Base-by-base conservation (phyloP, 2,113 vertebrate genomes). In the Pithys albifrons region DNA sequence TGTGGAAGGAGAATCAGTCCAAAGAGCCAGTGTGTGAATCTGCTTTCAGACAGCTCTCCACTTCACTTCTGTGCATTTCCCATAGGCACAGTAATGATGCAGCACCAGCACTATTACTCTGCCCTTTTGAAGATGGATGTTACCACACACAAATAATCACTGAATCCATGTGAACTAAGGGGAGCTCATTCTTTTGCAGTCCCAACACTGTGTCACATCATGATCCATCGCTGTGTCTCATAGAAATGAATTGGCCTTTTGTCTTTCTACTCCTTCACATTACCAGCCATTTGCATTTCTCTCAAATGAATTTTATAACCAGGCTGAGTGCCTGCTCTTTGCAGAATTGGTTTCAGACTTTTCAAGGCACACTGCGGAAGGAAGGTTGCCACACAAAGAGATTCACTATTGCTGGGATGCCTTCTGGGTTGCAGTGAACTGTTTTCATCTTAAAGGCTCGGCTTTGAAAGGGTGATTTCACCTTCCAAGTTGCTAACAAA, bases 71-170 rank as follows among this genome's bases (percentile, higher is more conserved):
- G 10, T 41, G 86, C 41, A 23, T 73, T 83, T 80, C 59, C 73
- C 79, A 19, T 1, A n/a, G 75, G n/a, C 72, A 66, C 55, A 77
- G 64, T 23, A 49, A 75, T 61, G n/a, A 62, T 48, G 39, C 29
- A 83, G 72, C 73, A 78, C 16, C 27, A 73, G 46, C 78, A 83
- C 14, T 43, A 61, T 39, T 49, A n/a, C 52, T 23, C 59, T 96
- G 83, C 25, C 45, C 29, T 97, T 94, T 91, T 83, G 37, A 52
- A 75, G 57, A 93, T 59, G 66, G 90, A 91, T 96, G 78, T 52
- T 59, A 94, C 84, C 19, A 8, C 58, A 33, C 19, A 78, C 48
- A 57, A 69, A 70, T 82, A 85, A 92, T 93, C 58, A 51, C 39
- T 35, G 31, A 95, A 66, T 66, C 65, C 51, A 33, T 82, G 69